These are phyloP conservation scores for Nephrocerus scutellatus DNA, from an alignment of 2,888 invertebrate genomes.

Conservation along the genomic window DNA sequence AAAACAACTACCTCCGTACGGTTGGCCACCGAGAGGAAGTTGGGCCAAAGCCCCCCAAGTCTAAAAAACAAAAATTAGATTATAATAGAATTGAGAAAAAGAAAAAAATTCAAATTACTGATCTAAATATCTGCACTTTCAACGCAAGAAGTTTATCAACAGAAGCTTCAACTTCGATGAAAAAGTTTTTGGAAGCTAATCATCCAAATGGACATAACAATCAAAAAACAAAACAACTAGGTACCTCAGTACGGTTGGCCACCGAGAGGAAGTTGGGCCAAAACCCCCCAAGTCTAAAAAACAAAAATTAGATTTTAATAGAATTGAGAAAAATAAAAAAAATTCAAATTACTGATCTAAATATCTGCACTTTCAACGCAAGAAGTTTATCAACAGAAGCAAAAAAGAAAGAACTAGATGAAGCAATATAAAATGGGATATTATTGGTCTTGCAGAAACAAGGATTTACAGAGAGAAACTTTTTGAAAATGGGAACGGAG, in stretches of 20 bases:
- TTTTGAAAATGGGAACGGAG: neutral
- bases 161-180: no score
- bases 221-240: no score
- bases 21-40: constrained; percentile 15
- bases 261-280: constrained; percentile 11
- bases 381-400: neutral
- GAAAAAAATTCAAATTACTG: no score
- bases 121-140: no score
- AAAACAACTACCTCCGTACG: no score
- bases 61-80: no score
- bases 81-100: neutral
- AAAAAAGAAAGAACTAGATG: neutral
- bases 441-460: no score
- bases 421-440: neutral
- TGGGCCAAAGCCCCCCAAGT: no score
- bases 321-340: neutral
- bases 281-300: constrained; percentile 12
- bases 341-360: neutral
- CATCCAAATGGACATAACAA: no score
- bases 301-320: neutral
- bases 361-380: no score
- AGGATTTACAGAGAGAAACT: neutral
- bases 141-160: no score
- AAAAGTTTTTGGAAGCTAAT: no score
- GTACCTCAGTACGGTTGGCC: constrained; percentile 13